Base-by-base conservation (phyloP, 2,888 invertebrate species). In the Trichopoda pennipes region DNA sequence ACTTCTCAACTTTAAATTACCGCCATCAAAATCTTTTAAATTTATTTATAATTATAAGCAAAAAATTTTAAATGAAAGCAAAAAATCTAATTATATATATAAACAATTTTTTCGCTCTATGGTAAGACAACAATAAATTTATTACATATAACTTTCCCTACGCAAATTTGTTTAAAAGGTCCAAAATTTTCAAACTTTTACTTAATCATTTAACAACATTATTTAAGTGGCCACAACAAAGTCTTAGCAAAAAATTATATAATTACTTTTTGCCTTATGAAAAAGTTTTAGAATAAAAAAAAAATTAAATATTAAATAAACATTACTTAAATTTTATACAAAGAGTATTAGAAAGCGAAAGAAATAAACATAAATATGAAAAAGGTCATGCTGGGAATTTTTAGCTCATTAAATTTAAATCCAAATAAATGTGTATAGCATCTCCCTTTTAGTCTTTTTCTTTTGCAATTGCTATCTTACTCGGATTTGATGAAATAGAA, bases 131-230 rank as follows among this genome's bases (percentile, higher is more conserved):
- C 64, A 55, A 17, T 19, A 49, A 60, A 53, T 8, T 17, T 17
- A 28, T 32, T 55, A 32, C 14, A 47, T 8, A 6, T 35, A 35
- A n/a, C 68, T 60, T 51, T 21, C 23, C 19, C n/a, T 1, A 14
- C 2, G 28, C 17, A 47, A 49, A 51, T 28, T 56, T 55, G 38
- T 35, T 68, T 0, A 51, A 64, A 64, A 49, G 47, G 17, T 23
- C 64, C 0, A 19, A 35, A 42, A 32, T 42, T 66, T 47, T 32
- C 14, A 61, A 74, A 66, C 47, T 66, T 74, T 70, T 60, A 56
- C 60, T 82, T 79, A 82, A 82, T 75, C 70, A 75, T 75, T 79
- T 79, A 79, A 82, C 79, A 56, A 14, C 74, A 72, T 79, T 82
- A 72, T 75, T 72, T 72, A 82, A 78, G 70, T 72, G 49, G 14